A percentile compares a stretch with the other conserved stretches of the same genome.
Evolutionary conservation across 2,888 invertebrate species (phyloP).

Genomic region (Rhingia campestris): DNA sequence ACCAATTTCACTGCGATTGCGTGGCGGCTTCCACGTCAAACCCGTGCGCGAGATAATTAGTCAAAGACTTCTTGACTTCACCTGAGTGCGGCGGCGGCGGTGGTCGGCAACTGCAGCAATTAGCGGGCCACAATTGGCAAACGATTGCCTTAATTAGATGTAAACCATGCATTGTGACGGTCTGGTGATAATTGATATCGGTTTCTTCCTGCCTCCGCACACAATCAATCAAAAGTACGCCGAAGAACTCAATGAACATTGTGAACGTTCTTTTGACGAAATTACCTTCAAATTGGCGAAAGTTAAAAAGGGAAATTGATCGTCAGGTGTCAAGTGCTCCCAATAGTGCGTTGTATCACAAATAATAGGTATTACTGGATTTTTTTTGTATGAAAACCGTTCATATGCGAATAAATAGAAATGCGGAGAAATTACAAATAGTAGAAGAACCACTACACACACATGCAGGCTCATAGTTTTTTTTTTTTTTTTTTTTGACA

Average conservation of each 20-base stretch:
- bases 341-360: conserved; percentile 26
- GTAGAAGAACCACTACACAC: not conserved
- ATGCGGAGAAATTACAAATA: conserved; percentile 41
- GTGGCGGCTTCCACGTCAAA: conserved; percentile 20
- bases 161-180: conserved; percentile 5
- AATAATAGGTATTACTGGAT: conserved; percentile 36
- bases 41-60: conserved; percentile 2
- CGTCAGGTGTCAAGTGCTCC: conserved; percentile 33
- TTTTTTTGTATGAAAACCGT: conserved; percentile 3
- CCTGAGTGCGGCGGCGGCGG: not conserved
- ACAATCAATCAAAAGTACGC: not conserved
- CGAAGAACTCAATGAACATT: conserved; percentile 11
- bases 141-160: conserved; percentile 16
- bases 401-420: conserved; percentile 35
- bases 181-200: conserved; percentile 46
- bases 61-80: not conserved
- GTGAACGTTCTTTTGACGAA: conserved; percentile 10
- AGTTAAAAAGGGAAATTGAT: conserved; percentile 64
- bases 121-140: not conserved
- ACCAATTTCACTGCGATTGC: conserved; percentile 28
- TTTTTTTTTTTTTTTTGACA: conserved; percentile 18
- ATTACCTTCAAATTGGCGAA: conserved; percentile 53
- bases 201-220: conserved; percentile 41
- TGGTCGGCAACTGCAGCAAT: not conserved
- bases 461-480: not conserved